These are phyloP conservation scores for Apotomis betuletana DNA, from an alignment of 2,888 invertebrate species.

Conservation along the genomic window DNA sequence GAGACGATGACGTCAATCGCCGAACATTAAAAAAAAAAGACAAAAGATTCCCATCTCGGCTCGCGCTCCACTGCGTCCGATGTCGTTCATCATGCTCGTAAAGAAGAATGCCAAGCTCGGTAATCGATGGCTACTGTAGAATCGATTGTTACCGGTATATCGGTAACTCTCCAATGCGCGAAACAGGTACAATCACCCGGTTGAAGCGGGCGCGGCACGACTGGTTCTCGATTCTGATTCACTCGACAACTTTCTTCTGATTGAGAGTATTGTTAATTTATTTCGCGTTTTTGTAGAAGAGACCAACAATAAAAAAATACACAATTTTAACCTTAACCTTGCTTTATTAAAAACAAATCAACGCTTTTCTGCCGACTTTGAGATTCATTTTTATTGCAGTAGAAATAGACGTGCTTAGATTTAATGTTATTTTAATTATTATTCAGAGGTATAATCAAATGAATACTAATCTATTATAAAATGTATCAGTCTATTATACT, in stretches of 20 bases:
- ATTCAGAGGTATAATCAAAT: too few species aligned
- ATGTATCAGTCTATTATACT: too few species aligned
- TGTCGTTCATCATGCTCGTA: background rate
- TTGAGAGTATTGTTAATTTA: background rate
- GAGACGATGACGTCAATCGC: background rate
- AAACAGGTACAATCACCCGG: conserved; percentile 73
- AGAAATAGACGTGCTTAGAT: too few species aligned
- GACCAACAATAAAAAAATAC: too few species aligned
- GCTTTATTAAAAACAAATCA: too few species aligned
- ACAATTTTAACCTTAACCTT: too few species aligned
- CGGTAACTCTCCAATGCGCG: conserved; percentile 39
- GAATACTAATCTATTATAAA: too few species aligned
- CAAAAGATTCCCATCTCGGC: background rate
- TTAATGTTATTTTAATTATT: too few species aligned
- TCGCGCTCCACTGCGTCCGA: background rate
- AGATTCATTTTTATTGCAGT: too few species aligned
- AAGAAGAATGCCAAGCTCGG: conserved; percentile 8
- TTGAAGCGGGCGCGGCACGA: conserved; percentile 56
- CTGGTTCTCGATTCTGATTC: conserved; percentile 48
- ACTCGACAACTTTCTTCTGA: background rate
- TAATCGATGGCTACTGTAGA: conserved; percentile 25
- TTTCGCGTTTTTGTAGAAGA: background rate
- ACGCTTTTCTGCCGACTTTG: too few species aligned
- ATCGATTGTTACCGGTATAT: conserved; percentile 37
- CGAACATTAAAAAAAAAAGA: background rate